Percentiles rank a stretch among this genome's conserved stretches.
Evolutionary conservation across 2,113 vertebrate species (phyloP).

Genomic region (rabbit (Oryctolagus cuniculus)): mOryCun1.1 NC_091453.1:128682501-128683000

Average conservation of each 20-base stretch:
- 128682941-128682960: not conserved
- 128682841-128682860: constrained; percentile 12
- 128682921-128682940: constrained; percentile 28
- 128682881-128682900: constrained; percentile 62
- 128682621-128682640: constrained; percentile 63
- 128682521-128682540: not conserved
- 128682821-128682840: constrained; percentile 66
- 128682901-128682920: constrained; percentile 49
- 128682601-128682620: not conserved
- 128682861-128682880: constrained; percentile 56
- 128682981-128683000: not conserved
- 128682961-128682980: not conserved
- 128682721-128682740: constrained; percentile 63
- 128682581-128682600: not conserved
- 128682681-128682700: constrained; percentile 56
- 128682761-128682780: constrained; percentile 59
- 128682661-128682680: constrained; percentile 54
- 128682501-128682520: not conserved
- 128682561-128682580: constrained; percentile 15
- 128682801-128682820: constrained; percentile 61
- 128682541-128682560: not conserved
- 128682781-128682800: constrained; percentile 60
- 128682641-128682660: constrained; percentile 62
- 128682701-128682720: constrained; percentile 60
- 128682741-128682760: constrained; percentile 73